A percentile compares a stretch with the other conserved stretches of the same genome.
Evolutionary conservation across 2,113 vertebrate species (phyloP).

Genomic region (Thunnus thynnus): DNA sequence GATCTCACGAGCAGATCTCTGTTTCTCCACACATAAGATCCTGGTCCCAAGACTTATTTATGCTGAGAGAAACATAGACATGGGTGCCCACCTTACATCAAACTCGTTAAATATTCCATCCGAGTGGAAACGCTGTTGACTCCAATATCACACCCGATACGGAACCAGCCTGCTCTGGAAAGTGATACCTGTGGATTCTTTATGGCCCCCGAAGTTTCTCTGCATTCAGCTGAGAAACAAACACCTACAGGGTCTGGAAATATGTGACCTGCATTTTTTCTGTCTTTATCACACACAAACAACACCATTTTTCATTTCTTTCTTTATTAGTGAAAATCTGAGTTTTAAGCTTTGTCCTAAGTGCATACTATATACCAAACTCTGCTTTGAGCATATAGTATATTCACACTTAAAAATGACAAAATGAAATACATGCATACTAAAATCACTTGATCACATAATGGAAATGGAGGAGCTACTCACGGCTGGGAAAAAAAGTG

Average conservation of each 20-base stretch:
- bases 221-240: constrained; percentile 18
- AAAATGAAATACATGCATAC: background rate
- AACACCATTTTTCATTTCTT: background rate
- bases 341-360: background rate
- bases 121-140: constrained; percentile 54
- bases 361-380: too few relatives aligned
- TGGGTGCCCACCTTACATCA: constrained; percentile 58
- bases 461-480: background rate
- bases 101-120: constrained; percentile 62
- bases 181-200: constrained; percentile 60
- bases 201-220: constrained; percentile 7
- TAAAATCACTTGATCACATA: background rate
- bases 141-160: constrained; percentile 49
- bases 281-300: background rate
- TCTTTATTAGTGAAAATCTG: background rate
- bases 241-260: background rate
- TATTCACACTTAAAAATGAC: background rate
- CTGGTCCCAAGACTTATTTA: constrained; percentile 32
- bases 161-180: constrained; percentile 34
- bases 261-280: background rate
- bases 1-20: constrained; percentile 56
- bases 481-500: background rate
- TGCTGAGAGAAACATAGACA: constrained; percentile 28
- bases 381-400: background rate
- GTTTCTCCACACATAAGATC: constrained; percentile 23